Evolutionary conservation across 2,888 invertebrate genomes (phyloP), one percentile per base, ranked within the genome.

Genomic region (Pterostichus madidus): DNA sequence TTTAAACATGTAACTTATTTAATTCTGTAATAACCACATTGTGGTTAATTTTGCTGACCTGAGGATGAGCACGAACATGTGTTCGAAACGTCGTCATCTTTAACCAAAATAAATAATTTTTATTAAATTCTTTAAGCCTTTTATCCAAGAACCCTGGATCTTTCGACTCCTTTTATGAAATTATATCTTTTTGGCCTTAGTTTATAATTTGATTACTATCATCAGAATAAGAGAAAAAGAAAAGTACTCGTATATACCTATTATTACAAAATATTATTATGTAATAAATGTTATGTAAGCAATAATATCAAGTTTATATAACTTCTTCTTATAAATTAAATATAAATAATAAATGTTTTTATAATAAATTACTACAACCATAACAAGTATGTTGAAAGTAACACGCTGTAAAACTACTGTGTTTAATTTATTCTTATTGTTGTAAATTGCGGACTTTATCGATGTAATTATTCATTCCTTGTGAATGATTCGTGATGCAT

Each of bases 401-500:
- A 11, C 11, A 17, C 2, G 13, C 8, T 17, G 56, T 56, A 56
- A 13, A 17, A 56, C 68, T 71, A 71, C 68, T 71, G 68, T 71
- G 44, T 71, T 17, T 71, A 71, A 71, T 44, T 71, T 71, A 44
- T 71, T 71, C 68, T 44, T 71, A 39, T 44, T 71, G 44, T 44
- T 15, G 39, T 39, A 17, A 39, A 44, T 35, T 64, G 35, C 68
- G 15, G 17, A 75, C n/a, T 75, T 73, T 75, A 75, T 75, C 52
- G 75, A 75, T 52, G 75, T 44, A 52, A 75, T 75, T 75, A 75
- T 75, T 75, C n/a, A 31, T 75, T 52, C 24, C 35, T 24, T n/a
- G n/a, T 75, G 75, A 75, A 31, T 75, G 49, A 75, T 75, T 52
- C 75, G 75, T 24, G 75, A 75, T 75, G 75, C 75, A 52, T 75